Base-by-base conservation (phyloP, 2,888 invertebrate genomes). In the Thera obeliscata region DNA sequence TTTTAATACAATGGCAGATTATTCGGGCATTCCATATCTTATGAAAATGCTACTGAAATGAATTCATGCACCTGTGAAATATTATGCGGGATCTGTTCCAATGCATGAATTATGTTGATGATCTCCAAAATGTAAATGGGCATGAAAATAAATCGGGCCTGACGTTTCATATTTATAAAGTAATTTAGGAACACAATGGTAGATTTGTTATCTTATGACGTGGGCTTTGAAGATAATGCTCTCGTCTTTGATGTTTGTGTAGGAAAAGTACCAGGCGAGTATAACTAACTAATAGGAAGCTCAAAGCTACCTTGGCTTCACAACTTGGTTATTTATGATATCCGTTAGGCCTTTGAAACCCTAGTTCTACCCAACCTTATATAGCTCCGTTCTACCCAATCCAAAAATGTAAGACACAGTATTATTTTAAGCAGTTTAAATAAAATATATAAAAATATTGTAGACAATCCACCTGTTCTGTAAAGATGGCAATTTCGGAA, bases 11-110 rank as follows among this genome's bases (percentile, higher is more conserved):
- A 71, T 68, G 66, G 61, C 46, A 54, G 52, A 62, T 64, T 12
- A 59, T 69, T 61, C 65, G 56, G 61, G 8, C 49, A 50, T 55
- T 57, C 66, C 57, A 66, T 71, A 67, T 65, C 56, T 71, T 69
- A 73, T 66, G 69, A 70, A 73, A 70, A 73, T 70, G 55, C 54
- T 63, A 57, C 59, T 66, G 63, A 63, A 71, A 73, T 64, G 64
- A 64, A 73, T 70, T 67, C 73, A 72, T 73, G 73, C 74, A 75
- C 74, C 63, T 60, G 63, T 67, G 67, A 59, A 63, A 56, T 63
- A 64, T 70, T 72, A 71, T 72, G 61, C 69, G 60, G 67, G 66
- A 68, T 70, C 66, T 63, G 69, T 64, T 67, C 60, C 60, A 52
- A 63, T 56, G 62, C 57, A 72, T 72, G 63, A 58, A 71, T 73